Percentiles rank a stretch among this genome's conserved stretches.
These are phyloP conservation scores for Drosophila histrio DNA, from an alignment of 2,888 invertebrate genomes.

Conservation along the genomic window DNA sequence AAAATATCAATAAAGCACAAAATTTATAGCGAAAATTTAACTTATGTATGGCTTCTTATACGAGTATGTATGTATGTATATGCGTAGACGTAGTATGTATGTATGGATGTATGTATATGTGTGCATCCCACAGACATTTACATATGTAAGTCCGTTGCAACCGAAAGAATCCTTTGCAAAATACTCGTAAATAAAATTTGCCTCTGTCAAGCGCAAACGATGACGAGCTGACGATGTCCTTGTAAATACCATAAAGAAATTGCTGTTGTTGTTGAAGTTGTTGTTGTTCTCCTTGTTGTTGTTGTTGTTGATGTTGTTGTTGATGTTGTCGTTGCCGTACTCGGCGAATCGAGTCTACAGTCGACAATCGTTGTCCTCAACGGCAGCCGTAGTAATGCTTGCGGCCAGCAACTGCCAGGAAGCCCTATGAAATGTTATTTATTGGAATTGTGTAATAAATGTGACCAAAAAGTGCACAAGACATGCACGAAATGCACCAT, in stretches of 20 bases:
- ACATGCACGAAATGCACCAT: slow-evolving; percentile 57
- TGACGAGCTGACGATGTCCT: slow-evolving; percentile 71
- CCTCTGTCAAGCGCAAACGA: slow-evolving; percentile 48
- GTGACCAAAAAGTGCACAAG: slow-evolving; percentile 69
- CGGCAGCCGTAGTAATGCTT: slow-evolving; percentile 35
- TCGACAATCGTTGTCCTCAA: slow-evolving; percentile 24
- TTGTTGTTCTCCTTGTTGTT: slow-evolving; percentile 1
- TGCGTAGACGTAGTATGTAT: neutral
- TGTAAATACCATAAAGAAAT: slow-evolving; percentile 68
- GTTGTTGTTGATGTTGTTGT: neutral
- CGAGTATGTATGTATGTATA: neutral
- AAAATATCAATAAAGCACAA: slow-evolving; percentile 16
- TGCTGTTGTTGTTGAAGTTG: slow-evolving; percentile 35
- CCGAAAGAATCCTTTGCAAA: slow-evolving; percentile 29
- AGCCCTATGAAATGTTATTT: slow-evolving; percentile 64
- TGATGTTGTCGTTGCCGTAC: slow-evolving; percentile 9
- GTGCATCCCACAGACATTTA: slow-evolving; percentile 29
- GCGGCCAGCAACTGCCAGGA: slow-evolving; percentile 39
- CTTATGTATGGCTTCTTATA: neutral
- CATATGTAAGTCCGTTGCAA: slow-evolving; percentile 25
- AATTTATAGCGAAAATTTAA: slow-evolving; percentile 11
- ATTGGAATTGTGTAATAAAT: slow-evolving; percentile 73
- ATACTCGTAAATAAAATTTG: slow-evolving; percentile 61
- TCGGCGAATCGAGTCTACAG: neutral
- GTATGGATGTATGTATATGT: neutral